phyloP scores from a whole-genome alignment of 2,888 invertebrate species.

The Phlogophora meticulosa region DNA sequence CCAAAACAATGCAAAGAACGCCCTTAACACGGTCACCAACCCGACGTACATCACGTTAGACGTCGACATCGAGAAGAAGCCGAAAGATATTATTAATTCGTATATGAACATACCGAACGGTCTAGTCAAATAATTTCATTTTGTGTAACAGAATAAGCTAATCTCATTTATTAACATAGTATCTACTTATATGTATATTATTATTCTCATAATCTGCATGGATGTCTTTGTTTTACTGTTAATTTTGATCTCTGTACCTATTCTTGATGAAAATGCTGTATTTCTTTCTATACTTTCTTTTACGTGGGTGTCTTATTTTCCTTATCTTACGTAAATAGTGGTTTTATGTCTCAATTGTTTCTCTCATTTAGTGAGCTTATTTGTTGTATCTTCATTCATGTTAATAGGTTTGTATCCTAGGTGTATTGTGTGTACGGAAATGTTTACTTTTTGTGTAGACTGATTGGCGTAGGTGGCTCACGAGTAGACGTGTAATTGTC shows the following conservation, averaged over 20 bases:
- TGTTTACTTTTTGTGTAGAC: slow-evolving; percentile 54
- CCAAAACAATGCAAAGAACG: slow-evolving; percentile 80
- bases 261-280: slow-evolving; percentile 35
- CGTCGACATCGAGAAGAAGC: slow-evolving; percentile 82
- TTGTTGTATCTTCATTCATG: slow-evolving; percentile 59
- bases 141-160: slow-evolving; percentile 60
- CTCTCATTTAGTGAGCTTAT: slow-evolving; percentile 41
- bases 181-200: slow-evolving; percentile 48
- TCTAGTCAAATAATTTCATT: slow-evolving; percentile 85
- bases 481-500: slow-evolving; percentile 20
- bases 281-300: slow-evolving; percentile 26
- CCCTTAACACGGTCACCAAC: slow-evolving; percentile 80
- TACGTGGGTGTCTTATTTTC: slow-evolving; percentile 30
- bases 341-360: slow-evolving; percentile 32
- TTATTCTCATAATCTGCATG: slow-evolving; percentile 47
- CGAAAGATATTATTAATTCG: slow-evolving; percentile 78
- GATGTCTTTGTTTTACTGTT: slow-evolving; percentile 55
- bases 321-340: slow-evolving; percentile 8
- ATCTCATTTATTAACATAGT: slow-evolving; percentile 66
- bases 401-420: slow-evolving; percentile 67
- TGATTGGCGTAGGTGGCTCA: slow-evolving; percentile 38
- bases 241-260: slow-evolving; percentile 61
- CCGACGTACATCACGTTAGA: slow-evolving; percentile 86
- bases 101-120: slow-evolving; percentile 86
- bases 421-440: slow-evolving; percentile 53